Conservation (phyloP, 2,113 vertebrate species). For the Micromys minutus region DNA sequence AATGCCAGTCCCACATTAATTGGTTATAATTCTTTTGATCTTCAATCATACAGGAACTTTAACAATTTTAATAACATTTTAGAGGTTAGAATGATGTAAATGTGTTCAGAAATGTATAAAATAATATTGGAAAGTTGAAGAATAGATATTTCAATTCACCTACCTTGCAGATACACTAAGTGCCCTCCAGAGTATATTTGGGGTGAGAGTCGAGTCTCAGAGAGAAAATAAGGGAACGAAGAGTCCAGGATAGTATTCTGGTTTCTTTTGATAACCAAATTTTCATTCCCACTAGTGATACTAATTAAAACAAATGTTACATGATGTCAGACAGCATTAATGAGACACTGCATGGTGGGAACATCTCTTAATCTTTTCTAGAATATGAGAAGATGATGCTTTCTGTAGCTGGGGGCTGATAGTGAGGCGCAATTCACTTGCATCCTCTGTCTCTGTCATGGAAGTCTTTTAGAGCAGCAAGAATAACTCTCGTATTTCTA, state of each 20-base stretch:
- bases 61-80: constrained; percentile 8
- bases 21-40: background rate
- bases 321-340: constrained; percentile 77
- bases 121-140: background rate
- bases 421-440: constrained; percentile 78
- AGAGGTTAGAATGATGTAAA: constrained; percentile 16
- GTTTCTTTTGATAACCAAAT: constrained; percentile 81
- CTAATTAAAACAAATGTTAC: constrained; percentile 78
- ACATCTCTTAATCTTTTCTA: constrained; percentile 80
- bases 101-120: constrained; percentile 6
- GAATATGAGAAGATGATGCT: constrained; percentile 76
- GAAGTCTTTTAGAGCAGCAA: constrained; percentile 64
- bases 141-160: background rate
- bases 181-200: constrained; percentile 61
- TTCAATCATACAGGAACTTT: constrained; percentile 9
- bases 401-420: constrained; percentile 71
- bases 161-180: background rate
- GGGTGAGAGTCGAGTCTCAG: constrained; percentile 7
- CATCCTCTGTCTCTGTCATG: constrained; percentile 64
- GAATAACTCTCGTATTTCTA: constrained; percentile 66
- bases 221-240: constrained; percentile 75
- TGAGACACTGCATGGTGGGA: constrained; percentile 81
- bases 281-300: constrained; percentile 71
- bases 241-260: constrained; percentile 55
- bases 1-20: constrained; percentile 8